phyloP scores from a whole-genome alignment of 1,140 invertebrate genomes.

The Drosophila triauraria region DNA sequence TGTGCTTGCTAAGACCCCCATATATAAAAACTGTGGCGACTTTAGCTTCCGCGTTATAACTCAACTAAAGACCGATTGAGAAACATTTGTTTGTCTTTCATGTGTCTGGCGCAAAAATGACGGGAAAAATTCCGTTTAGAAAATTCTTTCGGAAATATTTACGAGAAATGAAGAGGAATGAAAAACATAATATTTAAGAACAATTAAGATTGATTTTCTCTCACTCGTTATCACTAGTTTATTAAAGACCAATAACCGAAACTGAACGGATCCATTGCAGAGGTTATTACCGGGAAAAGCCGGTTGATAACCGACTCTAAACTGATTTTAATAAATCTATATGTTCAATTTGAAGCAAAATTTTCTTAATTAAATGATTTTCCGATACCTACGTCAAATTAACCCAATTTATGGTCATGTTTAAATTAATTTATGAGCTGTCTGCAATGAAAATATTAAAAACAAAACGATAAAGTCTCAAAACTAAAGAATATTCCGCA shows the following conservation, averaged over 20 bases:
- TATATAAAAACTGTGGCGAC: conserved; percentile 39
- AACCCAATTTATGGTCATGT: background rate
- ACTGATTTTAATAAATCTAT: background rate
- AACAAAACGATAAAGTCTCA: conserved; percentile 4
- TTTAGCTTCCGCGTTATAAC: conserved; percentile 58
- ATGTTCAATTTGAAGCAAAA: background rate
- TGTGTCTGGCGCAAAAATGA: conserved; percentile 7
- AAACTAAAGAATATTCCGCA: background rate
- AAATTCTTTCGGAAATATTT: conserved; percentile 13
- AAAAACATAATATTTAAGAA: background rate
- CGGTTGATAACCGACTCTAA: background rate
- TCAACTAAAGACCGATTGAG: conserved; percentile 32
- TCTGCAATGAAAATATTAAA: conserved; percentile 1
- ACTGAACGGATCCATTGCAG: background rate
- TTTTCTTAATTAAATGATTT: background rate
- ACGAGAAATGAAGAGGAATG: background rate
- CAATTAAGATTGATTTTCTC: conserved; percentile 4
- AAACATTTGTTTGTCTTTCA: conserved; percentile 27
- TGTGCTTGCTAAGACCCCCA: conserved; percentile 5
- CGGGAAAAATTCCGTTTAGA: conserved; percentile 9
- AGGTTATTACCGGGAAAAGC: background rate
- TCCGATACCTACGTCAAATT: background rate
- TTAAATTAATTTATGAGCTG: background rate
- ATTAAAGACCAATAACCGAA: background rate
- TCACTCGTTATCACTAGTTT: background rate